Conservation (phyloP, 2,888 invertebrate species). For the Apamea monoglypha region DNA sequence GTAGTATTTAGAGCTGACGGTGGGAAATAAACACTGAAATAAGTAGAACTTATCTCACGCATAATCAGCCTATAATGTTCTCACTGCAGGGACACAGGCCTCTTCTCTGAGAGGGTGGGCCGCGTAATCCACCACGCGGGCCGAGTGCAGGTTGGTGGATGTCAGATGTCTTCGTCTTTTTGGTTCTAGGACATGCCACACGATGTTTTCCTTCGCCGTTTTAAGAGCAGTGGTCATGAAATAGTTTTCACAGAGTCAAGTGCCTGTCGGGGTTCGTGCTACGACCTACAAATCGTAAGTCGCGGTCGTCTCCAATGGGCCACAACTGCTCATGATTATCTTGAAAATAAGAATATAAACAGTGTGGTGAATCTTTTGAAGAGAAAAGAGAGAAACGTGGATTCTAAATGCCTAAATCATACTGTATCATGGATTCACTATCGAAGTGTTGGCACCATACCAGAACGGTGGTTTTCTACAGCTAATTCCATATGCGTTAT, state of each 20-base stretch:
- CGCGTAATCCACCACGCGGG: not conserved
- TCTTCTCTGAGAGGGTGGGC: no score
- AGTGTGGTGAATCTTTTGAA: no score
- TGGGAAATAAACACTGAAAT: not conserved
- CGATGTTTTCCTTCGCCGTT: no score
- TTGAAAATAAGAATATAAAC: not conserved
- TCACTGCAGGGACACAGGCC: not conserved
- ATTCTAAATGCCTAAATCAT: not conserved
- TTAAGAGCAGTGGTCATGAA: no score
- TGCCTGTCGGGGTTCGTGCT: not conserved
- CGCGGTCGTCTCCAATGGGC: not conserved
- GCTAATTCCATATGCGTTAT: slow-evolving; percentile 32
- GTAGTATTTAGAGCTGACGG: no score
- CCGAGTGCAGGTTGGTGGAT: not conserved
- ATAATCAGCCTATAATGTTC: not conserved
- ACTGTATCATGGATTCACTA: not conserved
- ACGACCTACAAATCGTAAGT: not conserved
- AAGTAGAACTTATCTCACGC: not conserved
- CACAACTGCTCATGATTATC: not conserved
- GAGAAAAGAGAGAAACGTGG: not conserved
- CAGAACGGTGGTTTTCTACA: slow-evolving; percentile 14
- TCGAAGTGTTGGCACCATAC: not conserved
- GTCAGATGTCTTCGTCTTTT: not conserved
- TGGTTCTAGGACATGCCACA: not conserved
- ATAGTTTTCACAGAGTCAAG: not conserved